Base-by-base conservation (phyloP, 2,888 invertebrate genomes). In the Epirrita christyi region DNA sequence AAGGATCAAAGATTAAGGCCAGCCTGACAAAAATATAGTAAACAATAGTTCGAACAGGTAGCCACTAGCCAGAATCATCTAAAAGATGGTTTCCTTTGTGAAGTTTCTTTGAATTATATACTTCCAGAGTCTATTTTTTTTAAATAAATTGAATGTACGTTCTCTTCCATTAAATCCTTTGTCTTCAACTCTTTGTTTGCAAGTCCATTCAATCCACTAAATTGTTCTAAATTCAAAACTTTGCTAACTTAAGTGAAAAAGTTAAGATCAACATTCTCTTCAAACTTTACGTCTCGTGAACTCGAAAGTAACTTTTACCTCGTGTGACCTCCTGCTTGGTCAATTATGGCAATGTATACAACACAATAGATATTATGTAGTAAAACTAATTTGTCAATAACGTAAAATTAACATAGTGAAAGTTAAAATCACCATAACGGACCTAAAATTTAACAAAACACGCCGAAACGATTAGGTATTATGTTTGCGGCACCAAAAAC, bases 401-500 rank as follows among this genome's bases (percentile, higher is more conserved):
- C n/a, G n/a, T n/a, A 8, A 38, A 38, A 73, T 73, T 73, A 67
- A 68, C 66, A 61, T 52, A 76, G 73, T 71, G 76, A 78, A 78
- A 76, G 77, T 75, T 64, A 61, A 60, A 59, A 52, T 52, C 32
- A 44, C 44, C 55, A 42, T 64, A 54, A 58, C 41, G 0, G 13
- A 10, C 28, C 8, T 9, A 13, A 14, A 51, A 43, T 51, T 43
- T 7, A 27, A 6, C 11, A 27, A 10, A 38, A 37, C 14, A 29
- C 37, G 27, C 14, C 29, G 4, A 45, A n/a, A 45, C 45, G 49
- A 32, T 32, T 55, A n/a, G n/a, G n/a, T n/a, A 47, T 56, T 51
- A 43, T 50, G 32, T 28, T 28, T 13, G 41, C 44, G 46, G 43
- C 38, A 54, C 53, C 40, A 48, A 41, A 59, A 66, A 63, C 66